These are phyloP conservation scores for Thymelicus acteon DNA, from an alignment of 2,888 invertebrate genomes.

Conservation along the genomic window DNA sequence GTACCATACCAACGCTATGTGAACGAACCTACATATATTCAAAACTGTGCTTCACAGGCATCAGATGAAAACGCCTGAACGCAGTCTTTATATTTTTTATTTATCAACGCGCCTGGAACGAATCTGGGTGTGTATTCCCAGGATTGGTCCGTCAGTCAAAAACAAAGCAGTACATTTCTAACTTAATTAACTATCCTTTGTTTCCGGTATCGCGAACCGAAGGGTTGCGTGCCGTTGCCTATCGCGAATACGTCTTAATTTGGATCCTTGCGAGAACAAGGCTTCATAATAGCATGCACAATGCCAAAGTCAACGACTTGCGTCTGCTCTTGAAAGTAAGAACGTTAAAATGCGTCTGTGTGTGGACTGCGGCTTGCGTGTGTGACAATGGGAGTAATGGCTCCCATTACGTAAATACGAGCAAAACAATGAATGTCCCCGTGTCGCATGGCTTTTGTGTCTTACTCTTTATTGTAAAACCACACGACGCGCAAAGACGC, in stretches of 20 bases:
- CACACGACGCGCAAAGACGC: constrained; percentile 21
- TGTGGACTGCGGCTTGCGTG: constrained; percentile 23
- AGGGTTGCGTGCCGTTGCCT: constrained; percentile 1
- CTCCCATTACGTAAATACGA: constrained; percentile 49
- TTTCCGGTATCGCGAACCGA: constrained; percentile 1
- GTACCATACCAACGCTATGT: no score
- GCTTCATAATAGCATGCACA: constrained; percentile 36
- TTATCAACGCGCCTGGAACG: neutral
- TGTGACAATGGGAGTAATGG: constrained; percentile 46
- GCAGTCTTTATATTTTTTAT: no score
- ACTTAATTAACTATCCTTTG: constrained; percentile 6
- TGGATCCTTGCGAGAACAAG: constrained; percentile 27
- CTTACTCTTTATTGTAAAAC: constrained; percentile 32
- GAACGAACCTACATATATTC: no score
- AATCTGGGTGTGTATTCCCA: constrained; percentile 1
- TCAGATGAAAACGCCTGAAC: no score
- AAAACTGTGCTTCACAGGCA: no score
- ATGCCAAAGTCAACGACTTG: constrained; percentile 45
- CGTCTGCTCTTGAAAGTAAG: constrained; percentile 30
- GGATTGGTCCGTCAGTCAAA: neutral
- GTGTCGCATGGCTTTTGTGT: constrained; percentile 25
- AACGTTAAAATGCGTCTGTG: constrained; percentile 13
- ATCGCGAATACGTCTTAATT: constrained; percentile 10
- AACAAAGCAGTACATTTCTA: neutral
- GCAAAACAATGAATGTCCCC: constrained; percentile 44